Evolutionary conservation across 1,140 invertebrate genomes (phyloP), one percentile per base, ranked within the genome.

Genomic region (Cataglyphis hispanica): DNA sequence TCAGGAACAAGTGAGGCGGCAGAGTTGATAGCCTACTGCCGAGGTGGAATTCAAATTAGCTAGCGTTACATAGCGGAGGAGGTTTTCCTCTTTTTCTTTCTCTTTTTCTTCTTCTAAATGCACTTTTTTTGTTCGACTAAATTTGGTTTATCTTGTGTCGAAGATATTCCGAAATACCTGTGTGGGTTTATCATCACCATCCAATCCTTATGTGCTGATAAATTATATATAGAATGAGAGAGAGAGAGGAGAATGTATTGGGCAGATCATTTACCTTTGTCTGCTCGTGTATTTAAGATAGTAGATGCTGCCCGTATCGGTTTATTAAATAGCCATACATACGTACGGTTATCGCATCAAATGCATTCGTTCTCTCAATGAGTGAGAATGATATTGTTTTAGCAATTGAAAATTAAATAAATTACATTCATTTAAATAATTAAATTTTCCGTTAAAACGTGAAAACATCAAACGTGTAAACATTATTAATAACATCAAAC

Each of bases 1-100:
- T 83, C 78, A 46, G 53, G 67, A 60, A 34, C 67, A 83, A 83
- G 78, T 34, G 78, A 27, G 43, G 46, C 67, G 66, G 63, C 22
- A 40, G 25, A 60, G 50, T 72, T 60, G 84, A 78, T 72, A 72
- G 84, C 69, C 69, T 74, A 80, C 64, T 34, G 69, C 60, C 63
- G 40, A 22, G 34, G n/a, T 46, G 72, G 81, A 77, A 86, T 87
- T 85, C 64, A 87, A 85, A 85, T 87, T 85, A 87, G 70, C 64
- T 43, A 34, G 43, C 40, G 58, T 69, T 84, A 63, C 56, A 75
- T 58, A n/a, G 43, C 13, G 31, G n/a, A n/a, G 34, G 19, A 31
- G 13, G 25, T 37, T 27, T 75, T 56, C 53, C 13, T 43, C 13
- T 64, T 80, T 78, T 63, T 53, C 19, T 43, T 25, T 50, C 27